phyloP scores from a whole-genome alignment of 1,140 invertebrate genomes.

The Neodiprion virginianus region DNA sequence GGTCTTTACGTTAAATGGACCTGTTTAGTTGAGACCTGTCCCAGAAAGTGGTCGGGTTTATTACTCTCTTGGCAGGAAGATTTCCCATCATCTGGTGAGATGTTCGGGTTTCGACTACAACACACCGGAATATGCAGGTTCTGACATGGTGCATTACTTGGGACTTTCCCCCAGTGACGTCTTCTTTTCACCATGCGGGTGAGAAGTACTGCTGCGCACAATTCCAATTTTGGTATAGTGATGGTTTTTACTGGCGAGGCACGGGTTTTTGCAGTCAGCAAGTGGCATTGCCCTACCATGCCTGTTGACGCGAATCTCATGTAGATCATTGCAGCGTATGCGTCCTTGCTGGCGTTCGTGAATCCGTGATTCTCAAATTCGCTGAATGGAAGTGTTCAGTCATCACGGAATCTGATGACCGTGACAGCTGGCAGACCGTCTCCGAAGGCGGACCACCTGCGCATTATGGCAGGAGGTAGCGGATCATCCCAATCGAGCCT shows the following conservation, averaged over 20 bases:
- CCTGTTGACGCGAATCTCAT: not conserved
- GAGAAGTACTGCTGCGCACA: constrained; percentile 48
- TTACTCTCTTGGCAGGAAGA: constrained; percentile 14
- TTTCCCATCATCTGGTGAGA: constrained; percentile 17
- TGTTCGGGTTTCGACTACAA: constrained; percentile 1
- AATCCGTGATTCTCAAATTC: constrained; percentile 34
- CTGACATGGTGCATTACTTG: constrained; percentile 12
- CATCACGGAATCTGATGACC: not conserved
- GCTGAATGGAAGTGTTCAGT: too few species aligned
- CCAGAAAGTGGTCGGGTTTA: constrained; percentile 4
- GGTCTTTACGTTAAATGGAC: constrained; percentile 19
- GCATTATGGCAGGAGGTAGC: not conserved
- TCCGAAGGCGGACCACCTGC: not conserved
- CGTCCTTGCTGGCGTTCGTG: constrained; percentile 32
- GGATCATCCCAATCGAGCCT: not conserved
- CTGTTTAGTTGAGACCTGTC: constrained; percentile 25
- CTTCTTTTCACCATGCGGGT: not conserved
- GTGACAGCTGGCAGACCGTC: not conserved
- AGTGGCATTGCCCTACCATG: not conserved
- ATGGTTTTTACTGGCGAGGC: constrained; percentile 53
- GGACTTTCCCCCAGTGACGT: constrained; percentile 14
- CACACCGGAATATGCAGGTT: constrained; percentile 19
- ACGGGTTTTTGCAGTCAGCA: constrained; percentile 47
- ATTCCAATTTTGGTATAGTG: constrained; percentile 59
- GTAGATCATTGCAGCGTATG: constrained; percentile 38